Conservation (phyloP, 2,113 vertebrate species). For the Mesitornis unicolor region DNA sequence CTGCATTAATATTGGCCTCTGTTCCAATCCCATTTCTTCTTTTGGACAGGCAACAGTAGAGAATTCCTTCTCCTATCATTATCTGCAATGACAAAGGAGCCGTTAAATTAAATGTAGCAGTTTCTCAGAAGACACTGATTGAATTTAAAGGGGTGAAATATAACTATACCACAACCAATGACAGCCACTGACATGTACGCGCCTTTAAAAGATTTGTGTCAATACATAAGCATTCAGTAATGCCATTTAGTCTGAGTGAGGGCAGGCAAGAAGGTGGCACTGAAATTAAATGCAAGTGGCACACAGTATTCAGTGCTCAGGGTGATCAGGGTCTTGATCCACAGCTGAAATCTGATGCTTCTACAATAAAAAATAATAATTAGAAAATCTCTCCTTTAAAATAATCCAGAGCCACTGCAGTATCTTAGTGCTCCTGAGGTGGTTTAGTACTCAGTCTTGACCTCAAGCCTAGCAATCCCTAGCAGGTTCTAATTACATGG, state of each 20-base stretch:
- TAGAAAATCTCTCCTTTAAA: background rate
- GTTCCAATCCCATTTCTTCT: constrained; percentile 79
- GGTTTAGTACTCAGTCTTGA: background rate
- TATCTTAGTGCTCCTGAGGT: background rate
- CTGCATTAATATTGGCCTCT: constrained; percentile 94
- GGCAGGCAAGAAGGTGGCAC: background rate
- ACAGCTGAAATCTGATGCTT: background rate
- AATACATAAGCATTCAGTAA: background rate
- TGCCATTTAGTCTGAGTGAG: background rate
- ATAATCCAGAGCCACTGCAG: background rate
- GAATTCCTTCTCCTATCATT: constrained; percentile 96
- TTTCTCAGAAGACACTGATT: background rate
- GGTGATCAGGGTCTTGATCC: background rate
- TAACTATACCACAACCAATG: background rate
- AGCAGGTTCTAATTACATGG: background rate
- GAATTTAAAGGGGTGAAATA: background rate
- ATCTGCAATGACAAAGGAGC: constrained; percentile 81
- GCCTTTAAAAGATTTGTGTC: background rate
- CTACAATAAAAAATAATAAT: background rate
- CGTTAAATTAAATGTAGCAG: background rate
- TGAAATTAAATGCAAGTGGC: background rate
- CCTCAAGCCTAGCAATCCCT: background rate
- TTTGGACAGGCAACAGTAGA: constrained; percentile 94
- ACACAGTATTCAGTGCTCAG: background rate
- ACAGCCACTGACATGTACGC: background rate